phyloP scores from a whole-genome alignment of 1,140 invertebrate species.

The Thaumetopoea pityocampa region DNA sequence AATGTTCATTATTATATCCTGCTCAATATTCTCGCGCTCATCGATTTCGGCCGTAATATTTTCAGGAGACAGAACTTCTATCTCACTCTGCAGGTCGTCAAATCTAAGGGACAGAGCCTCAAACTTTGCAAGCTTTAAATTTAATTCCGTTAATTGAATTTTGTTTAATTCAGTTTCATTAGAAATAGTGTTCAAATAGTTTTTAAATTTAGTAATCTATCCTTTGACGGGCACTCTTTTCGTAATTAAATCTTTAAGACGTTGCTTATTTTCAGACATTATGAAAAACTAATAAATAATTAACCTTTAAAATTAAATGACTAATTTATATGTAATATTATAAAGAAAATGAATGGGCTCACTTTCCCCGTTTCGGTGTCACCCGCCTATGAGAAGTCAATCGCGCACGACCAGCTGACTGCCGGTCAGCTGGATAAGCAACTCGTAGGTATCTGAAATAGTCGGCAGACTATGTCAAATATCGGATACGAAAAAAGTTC shows the following conservation, averaged over 20 bases:
- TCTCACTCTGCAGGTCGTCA: conserved; percentile 28
- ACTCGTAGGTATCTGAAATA: too few species aligned
- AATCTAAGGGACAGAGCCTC: conserved; percentile 25
- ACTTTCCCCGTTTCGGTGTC: too few species aligned
- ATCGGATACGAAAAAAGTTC: too few species aligned
- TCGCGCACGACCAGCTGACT: too few species aligned
- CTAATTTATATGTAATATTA: too few species aligned
- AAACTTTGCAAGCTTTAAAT: conserved; percentile 30
- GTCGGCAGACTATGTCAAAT: too few species aligned
- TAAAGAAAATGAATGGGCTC: too few species aligned
- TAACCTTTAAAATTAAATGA: too few species aligned
- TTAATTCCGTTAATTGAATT: conserved; percentile 28
- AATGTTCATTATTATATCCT: conserved; percentile 25
- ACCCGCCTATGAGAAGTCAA: too few species aligned
- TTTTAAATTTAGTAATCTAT: conserved; percentile 33
- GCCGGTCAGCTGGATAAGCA: too few species aligned
- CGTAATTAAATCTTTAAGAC: conserved; percentile 19
- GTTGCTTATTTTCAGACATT: conserved; percentile 9
- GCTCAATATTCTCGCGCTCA: conserved; percentile 22
- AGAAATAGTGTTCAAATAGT: conserved; percentile 22
- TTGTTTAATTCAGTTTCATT: conserved; percentile 10
- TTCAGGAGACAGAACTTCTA: conserved; percentile 16
- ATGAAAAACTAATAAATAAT: too few species aligned
- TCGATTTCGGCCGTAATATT: conserved; percentile 22
- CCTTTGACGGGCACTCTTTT: conserved; percentile 24